These are phyloP conservation scores for Zaprionus inermis DNA, from an alignment of 1,140 invertebrate genomes.

Conservation along the genomic window DNA sequence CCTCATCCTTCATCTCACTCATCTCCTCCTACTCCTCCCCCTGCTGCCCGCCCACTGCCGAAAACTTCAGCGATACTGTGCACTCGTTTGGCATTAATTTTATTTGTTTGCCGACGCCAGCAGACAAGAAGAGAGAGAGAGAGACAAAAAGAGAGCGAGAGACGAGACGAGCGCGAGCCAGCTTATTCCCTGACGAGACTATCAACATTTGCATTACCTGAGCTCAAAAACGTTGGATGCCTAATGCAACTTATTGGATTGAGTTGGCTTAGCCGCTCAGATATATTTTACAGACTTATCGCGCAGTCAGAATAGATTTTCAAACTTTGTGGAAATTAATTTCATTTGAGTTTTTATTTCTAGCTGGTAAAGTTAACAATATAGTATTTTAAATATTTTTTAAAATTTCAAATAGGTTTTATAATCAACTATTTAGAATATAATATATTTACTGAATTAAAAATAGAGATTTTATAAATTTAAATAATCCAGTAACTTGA, in stretches of 20 bases:
- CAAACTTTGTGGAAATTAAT: background rate
- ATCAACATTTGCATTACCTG: conserved; percentile 43
- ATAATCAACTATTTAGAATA: background rate
- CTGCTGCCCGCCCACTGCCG: conserved; percentile 3
- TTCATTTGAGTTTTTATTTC: background rate
- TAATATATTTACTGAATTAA: background rate
- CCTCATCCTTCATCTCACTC: conserved; percentile 1
- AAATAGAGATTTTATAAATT: too few relatives aligned
- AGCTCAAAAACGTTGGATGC: background rate
- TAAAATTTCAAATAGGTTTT: background rate
- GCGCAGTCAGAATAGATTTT: background rate
- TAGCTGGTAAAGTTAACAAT: too few relatives aligned
- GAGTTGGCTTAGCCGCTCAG: background rate
- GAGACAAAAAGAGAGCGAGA: background rate
- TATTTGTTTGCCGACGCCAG: conserved; percentile 55
- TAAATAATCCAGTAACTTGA: too few relatives aligned
- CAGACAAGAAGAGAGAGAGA: background rate
- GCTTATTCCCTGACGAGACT: conserved; percentile 18
- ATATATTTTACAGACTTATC: background rate
- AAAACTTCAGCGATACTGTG: conserved; percentile 27
- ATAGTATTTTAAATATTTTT: background rate
- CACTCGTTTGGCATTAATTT: conserved; percentile 58
- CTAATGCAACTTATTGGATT: background rate
- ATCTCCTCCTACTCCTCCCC: background rate
- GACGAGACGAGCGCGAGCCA: background rate